phyloP scores from a whole-genome alignment of 2,113 vertebrate genomes.

The Oncorhynchus nerka region DNA sequence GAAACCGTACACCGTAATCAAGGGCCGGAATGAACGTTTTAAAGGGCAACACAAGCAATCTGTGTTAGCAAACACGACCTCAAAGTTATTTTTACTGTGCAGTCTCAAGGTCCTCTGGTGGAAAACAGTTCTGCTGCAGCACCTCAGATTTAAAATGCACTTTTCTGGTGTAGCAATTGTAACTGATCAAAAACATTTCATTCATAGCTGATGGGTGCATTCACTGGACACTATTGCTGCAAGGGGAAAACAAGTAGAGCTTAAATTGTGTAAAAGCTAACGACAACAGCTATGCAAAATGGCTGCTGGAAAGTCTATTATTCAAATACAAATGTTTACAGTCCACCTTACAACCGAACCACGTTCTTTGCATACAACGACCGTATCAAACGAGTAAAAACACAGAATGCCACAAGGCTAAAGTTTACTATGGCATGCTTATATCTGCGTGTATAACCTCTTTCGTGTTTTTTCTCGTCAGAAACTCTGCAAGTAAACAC shows the following conservation, averaged over 20 bases:
- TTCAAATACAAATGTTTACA: slow-evolving; percentile 55
- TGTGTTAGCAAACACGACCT: slow-evolving; percentile 23
- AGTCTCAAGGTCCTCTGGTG: too few relatives aligned
- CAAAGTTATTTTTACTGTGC: not conserved
- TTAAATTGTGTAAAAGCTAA: not conserved
- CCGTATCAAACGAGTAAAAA: slow-evolving; percentile 46
- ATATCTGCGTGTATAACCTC: slow-evolving; percentile 13
- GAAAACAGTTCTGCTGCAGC: too few relatives aligned
- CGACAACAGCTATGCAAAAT: slow-evolving; percentile 12
- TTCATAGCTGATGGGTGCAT: too few relatives aligned
- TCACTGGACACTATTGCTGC: too few relatives aligned
- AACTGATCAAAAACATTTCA: too few relatives aligned
- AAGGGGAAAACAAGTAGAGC: too few relatives aligned
- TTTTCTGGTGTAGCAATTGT: too few relatives aligned
- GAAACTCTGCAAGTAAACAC: slow-evolving; percentile 37
- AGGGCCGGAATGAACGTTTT: slow-evolving; percentile 49
- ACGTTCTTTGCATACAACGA: slow-evolving; percentile 51
- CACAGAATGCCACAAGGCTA: slow-evolving; percentile 9
- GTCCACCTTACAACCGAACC: slow-evolving; percentile 52
- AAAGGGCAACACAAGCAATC: slow-evolving; percentile 26
- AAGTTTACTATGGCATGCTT: not conserved
- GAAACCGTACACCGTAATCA: slow-evolving; percentile 72
- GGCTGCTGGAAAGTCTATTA: slow-evolving; percentile 44
- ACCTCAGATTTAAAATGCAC: too few relatives aligned
- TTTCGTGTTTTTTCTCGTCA: slow-evolving; percentile 44